Base-by-base conservation (phyloP, 2,113 vertebrate genomes). In the Theropithecus gelada region DNA sequence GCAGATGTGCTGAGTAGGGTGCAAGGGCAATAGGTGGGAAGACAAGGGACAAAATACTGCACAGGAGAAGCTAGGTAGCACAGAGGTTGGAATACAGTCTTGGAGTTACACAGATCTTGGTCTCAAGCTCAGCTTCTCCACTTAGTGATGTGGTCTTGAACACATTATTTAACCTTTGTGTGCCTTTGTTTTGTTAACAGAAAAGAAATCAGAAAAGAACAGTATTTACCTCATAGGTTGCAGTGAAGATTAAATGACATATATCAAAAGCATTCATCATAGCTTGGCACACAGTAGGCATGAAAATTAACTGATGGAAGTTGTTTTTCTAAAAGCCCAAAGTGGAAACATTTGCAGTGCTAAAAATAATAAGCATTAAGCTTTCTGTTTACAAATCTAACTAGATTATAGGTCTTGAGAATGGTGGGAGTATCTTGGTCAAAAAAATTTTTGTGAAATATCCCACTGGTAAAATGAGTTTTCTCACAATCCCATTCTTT, bases 401-500 rank as follows among this genome's bases (percentile, higher is more conserved):
- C 66, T 48, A 84, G 70, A 17, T 92, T 84, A 70, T 45, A 93
- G n/a, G 66, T 97, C 96, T 85, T 93, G 73, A 98, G 94, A 97
- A 96, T 92, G 61, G 98, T 98, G 98, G 98, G 97, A 98, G 98
- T 96, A 80, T 96, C 96, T 96, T 80, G 78, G 95, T 97, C 97
- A 96, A 98, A 98, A 97, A 98, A 82, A 16, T 70, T 66, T 64
- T 96, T 90, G 90, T 93, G 81, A 91, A 98, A 98, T 97, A 97
- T 90, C 97, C 97, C 97, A 98, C 98, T 98, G 94, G 94, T 68
- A 84, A 93, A 97, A 92, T 30, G 80, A 84, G 32, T 84, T 90
- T 94, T 59, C 43, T 75, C 98, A 99, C 98, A 99, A 98, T 97
- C 17, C 4, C 40, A 4, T 23, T 96, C 98, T 98, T 98, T 99